Percentiles rank a stretch among this genome's conserved stretches.
Conservation (phyloP, 2,888 invertebrate genomes). For the Leptopilina drosophilae region DNA sequence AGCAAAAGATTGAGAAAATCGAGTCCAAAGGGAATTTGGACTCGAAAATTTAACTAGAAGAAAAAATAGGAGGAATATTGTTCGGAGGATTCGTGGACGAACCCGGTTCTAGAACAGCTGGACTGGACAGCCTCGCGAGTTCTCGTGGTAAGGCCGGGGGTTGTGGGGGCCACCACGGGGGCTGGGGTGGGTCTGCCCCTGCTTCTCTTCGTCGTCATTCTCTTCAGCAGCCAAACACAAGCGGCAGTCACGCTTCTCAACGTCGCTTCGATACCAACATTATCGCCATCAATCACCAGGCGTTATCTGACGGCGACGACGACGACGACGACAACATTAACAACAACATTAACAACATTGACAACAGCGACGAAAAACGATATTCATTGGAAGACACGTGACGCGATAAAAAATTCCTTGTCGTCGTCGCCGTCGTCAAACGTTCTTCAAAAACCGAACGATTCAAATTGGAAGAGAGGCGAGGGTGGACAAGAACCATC, state of each 20-base stretch:
- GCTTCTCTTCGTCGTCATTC: slow-evolving; percentile 72
- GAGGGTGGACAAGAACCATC: not conserved
- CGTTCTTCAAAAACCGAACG: slow-evolving; percentile 41
- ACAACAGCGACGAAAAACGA: not conserved
- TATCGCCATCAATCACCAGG: slow-evolving; percentile 14
- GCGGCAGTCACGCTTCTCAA: slow-evolving; percentile 66
- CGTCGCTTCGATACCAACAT: slow-evolving; percentile 47
- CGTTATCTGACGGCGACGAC: slow-evolving; percentile 2
- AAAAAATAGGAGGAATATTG: slow-evolving; percentile 33
- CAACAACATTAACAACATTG: not conserved
- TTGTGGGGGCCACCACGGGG: slow-evolving; percentile 72
- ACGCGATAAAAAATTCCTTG: slow-evolving; percentile 25
- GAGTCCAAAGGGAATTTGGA: not conserved
- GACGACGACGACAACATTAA: slow-evolving; percentile 8
- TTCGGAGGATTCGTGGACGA: slow-evolving; percentile 46
- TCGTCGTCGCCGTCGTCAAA: slow-evolving; percentile 53
- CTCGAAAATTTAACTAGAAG: not conserved
- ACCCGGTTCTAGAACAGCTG: slow-evolving; percentile 52
- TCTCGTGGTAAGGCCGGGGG: slow-evolving; percentile 65
- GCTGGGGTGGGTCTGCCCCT: slow-evolving; percentile 72
- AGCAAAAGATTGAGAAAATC: too few relatives aligned
- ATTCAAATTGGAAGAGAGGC: slow-evolving; percentile 33
- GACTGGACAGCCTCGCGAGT: slow-evolving; percentile 52
- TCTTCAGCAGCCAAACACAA: slow-evolving; percentile 63
- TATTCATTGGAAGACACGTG: not conserved